Percentiles rank a stretch among this genome's conserved stretches.
These are phyloP conservation scores for Corydoras sp. DNA, from an alignment of 2,113 vertebrate species.

Conservation along the genomic window DNA sequence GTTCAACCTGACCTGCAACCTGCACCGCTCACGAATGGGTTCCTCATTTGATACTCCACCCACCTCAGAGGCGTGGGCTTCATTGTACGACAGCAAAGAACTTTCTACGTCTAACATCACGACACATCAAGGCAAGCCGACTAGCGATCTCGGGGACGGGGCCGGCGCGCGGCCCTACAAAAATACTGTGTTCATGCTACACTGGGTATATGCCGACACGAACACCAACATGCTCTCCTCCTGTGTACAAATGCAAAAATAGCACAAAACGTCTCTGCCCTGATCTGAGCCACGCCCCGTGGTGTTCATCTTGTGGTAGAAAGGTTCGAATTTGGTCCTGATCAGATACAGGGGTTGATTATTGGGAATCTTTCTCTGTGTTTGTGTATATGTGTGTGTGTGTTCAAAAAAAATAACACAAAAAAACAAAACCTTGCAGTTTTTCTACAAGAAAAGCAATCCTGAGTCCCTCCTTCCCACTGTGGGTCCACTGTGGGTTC, in stretches of 20 bases:
- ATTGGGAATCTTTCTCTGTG: no score
- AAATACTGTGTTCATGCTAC: conserved; percentile 45
- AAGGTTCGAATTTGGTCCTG: conserved; percentile 36
- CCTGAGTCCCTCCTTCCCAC: no score
- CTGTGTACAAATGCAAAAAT: conserved; percentile 39
- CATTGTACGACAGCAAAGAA: conserved; percentile 27
- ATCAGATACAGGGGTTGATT: neutral
- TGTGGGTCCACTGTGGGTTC: no score
- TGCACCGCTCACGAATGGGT: neutral
- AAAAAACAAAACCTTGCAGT: no score
- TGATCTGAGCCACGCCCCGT: neutral
- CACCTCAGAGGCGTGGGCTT: conserved; percentile 36
- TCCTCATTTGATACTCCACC: conserved; percentile 39
- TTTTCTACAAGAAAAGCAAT: no score
- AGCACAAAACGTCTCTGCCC: conserved; percentile 3
- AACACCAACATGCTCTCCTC: conserved; percentile 29
- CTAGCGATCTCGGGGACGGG: conserved; percentile 1
- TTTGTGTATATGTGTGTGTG: no score
- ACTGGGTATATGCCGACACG: conserved; percentile 19
- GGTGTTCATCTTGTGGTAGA: no score
- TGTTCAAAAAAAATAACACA: no score
- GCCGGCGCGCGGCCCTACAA: conserved; percentile 28
- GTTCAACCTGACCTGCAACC: no score
- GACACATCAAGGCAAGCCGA: conserved; percentile 24
- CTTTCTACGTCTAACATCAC: conserved; percentile 1